Conservation (phyloP, 1,140 invertebrate species). For the Cyclina sinensis region DNA sequence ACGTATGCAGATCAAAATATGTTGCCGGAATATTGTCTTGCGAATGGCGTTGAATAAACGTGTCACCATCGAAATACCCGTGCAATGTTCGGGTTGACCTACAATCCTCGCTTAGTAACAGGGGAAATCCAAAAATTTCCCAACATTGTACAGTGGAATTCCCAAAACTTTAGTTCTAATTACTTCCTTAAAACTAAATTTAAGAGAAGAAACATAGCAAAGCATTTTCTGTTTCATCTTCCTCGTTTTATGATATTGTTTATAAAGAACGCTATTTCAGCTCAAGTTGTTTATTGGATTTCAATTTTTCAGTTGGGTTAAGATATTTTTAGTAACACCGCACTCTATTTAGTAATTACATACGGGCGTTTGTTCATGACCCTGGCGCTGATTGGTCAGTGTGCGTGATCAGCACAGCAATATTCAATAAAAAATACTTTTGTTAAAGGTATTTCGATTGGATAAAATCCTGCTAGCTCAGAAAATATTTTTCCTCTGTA, state of each 20-base stretch:
- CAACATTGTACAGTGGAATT: slow-evolving; percentile 6
- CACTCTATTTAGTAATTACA: slow-evolving; percentile 62
- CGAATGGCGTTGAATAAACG: no score
- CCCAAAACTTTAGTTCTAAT: neutral
- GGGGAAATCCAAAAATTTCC: slow-evolving; percentile 53
- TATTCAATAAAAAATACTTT: slow-evolving; percentile 59
- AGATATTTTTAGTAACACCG: slow-evolving; percentile 53
- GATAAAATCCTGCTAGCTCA: neutral
- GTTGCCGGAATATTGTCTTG: no score
- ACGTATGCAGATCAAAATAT: no score
- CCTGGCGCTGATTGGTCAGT: slow-evolving; percentile 63
- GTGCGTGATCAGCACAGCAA: slow-evolving; percentile 62
- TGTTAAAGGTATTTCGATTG: slow-evolving; percentile 54
- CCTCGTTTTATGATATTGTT: neutral
- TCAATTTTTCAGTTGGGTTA: slow-evolving; percentile 12
- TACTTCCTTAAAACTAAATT: neutral
- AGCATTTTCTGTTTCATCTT: neutral
- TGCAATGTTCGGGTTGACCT: slow-evolving; percentile 1
- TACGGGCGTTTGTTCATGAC: slow-evolving; percentile 69
- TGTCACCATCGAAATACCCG: no score
- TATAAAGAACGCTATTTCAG: neutral
- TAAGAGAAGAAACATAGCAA: neutral
- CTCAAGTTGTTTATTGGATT: neutral
- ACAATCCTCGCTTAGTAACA: slow-evolving; percentile 59
- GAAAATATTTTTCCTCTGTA: no score